Evolutionary conservation across 2,113 vertebrate species (phyloP).

Genomic region (Amblyopsis rosae): DNA sequence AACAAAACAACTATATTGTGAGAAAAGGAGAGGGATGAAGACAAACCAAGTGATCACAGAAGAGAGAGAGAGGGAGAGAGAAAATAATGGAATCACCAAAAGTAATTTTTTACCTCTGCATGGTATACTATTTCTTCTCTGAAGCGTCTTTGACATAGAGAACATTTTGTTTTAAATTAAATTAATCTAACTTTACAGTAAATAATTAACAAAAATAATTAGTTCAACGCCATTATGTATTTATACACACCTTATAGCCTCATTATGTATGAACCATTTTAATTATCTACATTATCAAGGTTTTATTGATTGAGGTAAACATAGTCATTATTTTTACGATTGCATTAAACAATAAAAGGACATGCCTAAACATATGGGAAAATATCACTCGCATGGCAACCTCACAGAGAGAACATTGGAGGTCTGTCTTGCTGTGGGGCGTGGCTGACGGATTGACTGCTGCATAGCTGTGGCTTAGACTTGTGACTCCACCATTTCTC

Average conservation of each 20-base stretch:
- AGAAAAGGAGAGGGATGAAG: slow-evolving; percentile 13
- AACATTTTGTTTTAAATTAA: too few relatives aligned
- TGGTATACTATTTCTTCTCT: slow-evolving; percentile 60
- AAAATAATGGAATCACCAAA: too few relatives aligned
- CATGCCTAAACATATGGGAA: background rate
- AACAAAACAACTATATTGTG: too few relatives aligned
- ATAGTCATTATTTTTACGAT: background rate
- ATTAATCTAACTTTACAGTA: too few relatives aligned
- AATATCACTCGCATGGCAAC: too few relatives aligned
- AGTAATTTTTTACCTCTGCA: slow-evolving; percentile 42
- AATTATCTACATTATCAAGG: too few relatives aligned
- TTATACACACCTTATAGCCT: slow-evolving; percentile 20
- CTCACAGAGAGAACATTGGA: too few relatives aligned
- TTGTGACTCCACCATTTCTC: slow-evolving; percentile 8
- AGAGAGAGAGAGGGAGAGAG: slow-evolving; percentile 5
- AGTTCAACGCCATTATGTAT: too few relatives aligned
- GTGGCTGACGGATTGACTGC: slow-evolving; percentile 30
- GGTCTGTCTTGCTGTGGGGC: slow-evolving; percentile 28
- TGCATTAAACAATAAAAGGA: background rate
- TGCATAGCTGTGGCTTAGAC: slow-evolving; percentile 59
- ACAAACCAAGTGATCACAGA: background rate
- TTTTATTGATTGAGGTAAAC: background rate
- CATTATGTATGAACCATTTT: slow-evolving; percentile 12
- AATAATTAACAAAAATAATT: slow-evolving; percentile 1
- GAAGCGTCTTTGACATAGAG: slow-evolving; percentile 24